Evolutionary conservation across 2,888 invertebrate genomes (phyloP).

Genomic region (Timema podura): DNA sequence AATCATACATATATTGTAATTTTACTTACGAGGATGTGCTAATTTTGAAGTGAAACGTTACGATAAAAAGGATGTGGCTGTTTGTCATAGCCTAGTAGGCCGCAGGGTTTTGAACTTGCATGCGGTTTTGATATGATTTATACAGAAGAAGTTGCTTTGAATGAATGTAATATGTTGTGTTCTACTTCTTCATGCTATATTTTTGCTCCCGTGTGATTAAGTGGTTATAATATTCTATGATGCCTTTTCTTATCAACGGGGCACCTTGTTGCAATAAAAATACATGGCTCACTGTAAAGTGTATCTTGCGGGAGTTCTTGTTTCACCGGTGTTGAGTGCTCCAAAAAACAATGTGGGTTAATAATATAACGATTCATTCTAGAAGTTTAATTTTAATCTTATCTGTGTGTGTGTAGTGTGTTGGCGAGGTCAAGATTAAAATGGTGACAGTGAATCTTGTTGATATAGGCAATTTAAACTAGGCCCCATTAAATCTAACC

Average conservation of each 20-base stretch:
- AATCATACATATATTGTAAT: neutral
- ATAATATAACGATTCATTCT: no score
- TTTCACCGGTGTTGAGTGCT: slow-evolving; percentile 27
- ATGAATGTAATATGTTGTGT: neutral
- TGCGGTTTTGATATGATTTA: slow-evolving; percentile 11
- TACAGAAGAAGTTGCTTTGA: neutral
- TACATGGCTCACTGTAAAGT: no score
- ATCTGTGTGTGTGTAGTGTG: no score
- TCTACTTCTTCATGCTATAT: neutral
- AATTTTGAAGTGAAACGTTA: slow-evolving; percentile 13
- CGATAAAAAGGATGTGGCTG: slow-evolving; percentile 30
- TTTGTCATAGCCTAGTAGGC: slow-evolving; percentile 30
- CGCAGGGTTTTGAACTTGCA: slow-evolving; percentile 12
- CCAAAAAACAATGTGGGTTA: no score
- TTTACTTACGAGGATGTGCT: slow-evolving; percentile 2
- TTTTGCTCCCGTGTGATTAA: no score
- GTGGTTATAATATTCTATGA: neutral
- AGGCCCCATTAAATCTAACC: no score
- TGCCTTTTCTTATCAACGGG: slow-evolving; percentile 3
- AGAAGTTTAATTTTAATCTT: no score
- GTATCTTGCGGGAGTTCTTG: no score
- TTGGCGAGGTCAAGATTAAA: no score
- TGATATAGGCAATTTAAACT: no score
- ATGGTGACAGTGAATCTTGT: no score
- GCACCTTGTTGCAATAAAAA: no score